Evolutionary conservation across 2,113 vertebrate genomes (phyloP).

Genomic region (Daboia siamensis): DNA sequence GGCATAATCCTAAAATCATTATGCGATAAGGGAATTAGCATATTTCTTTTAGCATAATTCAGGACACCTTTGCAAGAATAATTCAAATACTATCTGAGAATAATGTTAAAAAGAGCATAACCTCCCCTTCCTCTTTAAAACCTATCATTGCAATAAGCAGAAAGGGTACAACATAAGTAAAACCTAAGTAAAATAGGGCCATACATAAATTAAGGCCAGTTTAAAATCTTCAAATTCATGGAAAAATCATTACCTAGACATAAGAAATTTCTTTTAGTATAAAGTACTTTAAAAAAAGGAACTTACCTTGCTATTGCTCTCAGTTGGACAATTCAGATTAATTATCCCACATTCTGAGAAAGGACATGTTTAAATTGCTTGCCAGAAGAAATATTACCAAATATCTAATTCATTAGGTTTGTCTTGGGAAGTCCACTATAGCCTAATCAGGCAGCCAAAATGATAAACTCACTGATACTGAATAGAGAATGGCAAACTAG

Average conservation of each 20-base stretch:
- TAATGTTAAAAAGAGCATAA: not conserved
- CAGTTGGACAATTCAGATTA: not conserved
- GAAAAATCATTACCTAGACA: not conserved
- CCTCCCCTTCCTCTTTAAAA: not conserved
- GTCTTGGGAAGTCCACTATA: not conserved
- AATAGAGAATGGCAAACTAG: not conserved
- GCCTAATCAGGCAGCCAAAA: not conserved
- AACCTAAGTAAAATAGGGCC: not conserved
- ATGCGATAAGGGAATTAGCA: not conserved
- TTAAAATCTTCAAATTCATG: not conserved
- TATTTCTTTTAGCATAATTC: not conserved
- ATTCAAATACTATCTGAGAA: not conserved
- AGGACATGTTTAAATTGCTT: not conserved
- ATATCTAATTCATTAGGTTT: not conserved
- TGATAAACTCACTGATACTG: not conserved
- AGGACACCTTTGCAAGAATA: not conserved
- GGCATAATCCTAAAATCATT: not conserved
- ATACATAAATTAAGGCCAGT: not conserved
- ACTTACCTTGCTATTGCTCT: not conserved
- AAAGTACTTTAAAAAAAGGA: not conserved
- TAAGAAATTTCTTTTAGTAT: not conserved
- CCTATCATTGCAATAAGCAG: not conserved
- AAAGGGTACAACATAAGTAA: not conserved
- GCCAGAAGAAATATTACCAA: not conserved
- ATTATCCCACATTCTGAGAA: not conserved